phyloP scores from a whole-genome alignment of 1,140 invertebrate genomes.

The Lepidostoma basale region DNA sequence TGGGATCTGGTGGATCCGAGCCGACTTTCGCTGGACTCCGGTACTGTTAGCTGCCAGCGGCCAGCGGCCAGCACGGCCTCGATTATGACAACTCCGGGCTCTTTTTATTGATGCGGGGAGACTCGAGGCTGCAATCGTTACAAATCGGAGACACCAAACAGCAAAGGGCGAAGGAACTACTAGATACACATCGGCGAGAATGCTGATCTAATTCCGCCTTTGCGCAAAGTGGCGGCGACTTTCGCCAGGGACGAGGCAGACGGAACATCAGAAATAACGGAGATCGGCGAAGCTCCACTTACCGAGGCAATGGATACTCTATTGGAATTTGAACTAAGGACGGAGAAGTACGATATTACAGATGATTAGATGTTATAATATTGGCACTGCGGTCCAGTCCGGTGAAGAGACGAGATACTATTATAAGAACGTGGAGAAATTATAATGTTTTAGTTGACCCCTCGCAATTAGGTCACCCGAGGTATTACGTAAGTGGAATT shows the following conservation, averaged over 20 bases:
- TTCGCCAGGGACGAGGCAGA: not conserved
- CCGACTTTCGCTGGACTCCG: slow-evolving; percentile 9
- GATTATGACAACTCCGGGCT: slow-evolving; percentile 34
- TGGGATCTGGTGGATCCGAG: not conserved
- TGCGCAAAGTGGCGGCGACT: not conserved
- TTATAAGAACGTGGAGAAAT: not conserved
- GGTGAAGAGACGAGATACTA: not conserved
- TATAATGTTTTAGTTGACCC: slow-evolving; percentile 2
- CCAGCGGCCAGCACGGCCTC: slow-evolving; percentile 33
- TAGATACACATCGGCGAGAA: not conserved
- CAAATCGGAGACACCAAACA: not conserved
- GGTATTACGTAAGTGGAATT: slow-evolving; percentile 13
- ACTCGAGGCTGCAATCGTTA: not conserved
- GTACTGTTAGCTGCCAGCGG: not conserved
- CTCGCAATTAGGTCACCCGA: slow-evolving; percentile 9
- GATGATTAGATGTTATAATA: too few species aligned
- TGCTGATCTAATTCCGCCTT: too few species aligned
- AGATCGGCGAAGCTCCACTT: slow-evolving; percentile 7
- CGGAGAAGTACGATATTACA: too few species aligned
- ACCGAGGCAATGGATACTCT: slow-evolving; percentile 20
- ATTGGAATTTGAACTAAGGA: slow-evolving; percentile 21
- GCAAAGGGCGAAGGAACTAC: not conserved
- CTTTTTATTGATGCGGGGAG: slow-evolving; percentile 44
- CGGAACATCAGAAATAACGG: slow-evolving; percentile 11
- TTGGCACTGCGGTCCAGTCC: not conserved